phyloP scores from a whole-genome alignment of 1,140 invertebrate species.

The roundworm (Caenorhabditis elegans) region DNA sequence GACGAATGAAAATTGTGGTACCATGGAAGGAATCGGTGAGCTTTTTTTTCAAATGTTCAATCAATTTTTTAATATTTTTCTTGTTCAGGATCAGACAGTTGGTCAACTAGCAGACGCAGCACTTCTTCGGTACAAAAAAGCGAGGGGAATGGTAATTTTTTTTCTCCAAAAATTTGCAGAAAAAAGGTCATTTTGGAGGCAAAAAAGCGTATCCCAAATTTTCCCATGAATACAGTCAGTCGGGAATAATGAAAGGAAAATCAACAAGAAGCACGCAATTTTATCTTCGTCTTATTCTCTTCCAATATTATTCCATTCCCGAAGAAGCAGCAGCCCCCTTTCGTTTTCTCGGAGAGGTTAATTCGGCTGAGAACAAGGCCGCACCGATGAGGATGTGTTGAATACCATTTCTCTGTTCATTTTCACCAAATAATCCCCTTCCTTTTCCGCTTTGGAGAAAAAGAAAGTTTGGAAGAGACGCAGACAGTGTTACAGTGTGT shows the following conservation, averaged over 20 bases:
- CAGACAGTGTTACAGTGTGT: background rate
- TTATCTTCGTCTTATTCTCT: background rate
- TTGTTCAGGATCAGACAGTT: background rate
- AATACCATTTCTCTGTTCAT: background rate
- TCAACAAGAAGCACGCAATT: too few relatives aligned
- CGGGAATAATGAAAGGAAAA: background rate
- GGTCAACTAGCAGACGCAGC: background rate
- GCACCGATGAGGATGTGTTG: background rate
- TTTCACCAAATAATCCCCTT: too few relatives aligned
- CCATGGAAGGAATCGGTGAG: background rate
- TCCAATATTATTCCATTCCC: too few relatives aligned
- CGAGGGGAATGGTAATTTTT: background rate
- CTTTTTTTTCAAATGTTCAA: background rate
- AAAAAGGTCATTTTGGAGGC: background rate
- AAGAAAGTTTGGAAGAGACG: background rate
- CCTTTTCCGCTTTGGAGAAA: too few relatives aligned
- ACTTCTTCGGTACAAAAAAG: background rate
- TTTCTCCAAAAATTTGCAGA: too few relatives aligned
- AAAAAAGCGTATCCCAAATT: background rate
- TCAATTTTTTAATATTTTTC: background rate
- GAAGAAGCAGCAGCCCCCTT: too few relatives aligned
- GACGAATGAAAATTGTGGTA: background rate
- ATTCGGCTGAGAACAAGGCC: conserved; percentile 25
- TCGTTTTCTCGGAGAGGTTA: too few relatives aligned
- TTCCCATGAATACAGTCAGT: background rate